Evolutionary conservation across 2,113 vertebrate genomes (phyloP), one percentile per base, ranked within the genome.

Genomic region (Lophius piscatorius): DNA sequence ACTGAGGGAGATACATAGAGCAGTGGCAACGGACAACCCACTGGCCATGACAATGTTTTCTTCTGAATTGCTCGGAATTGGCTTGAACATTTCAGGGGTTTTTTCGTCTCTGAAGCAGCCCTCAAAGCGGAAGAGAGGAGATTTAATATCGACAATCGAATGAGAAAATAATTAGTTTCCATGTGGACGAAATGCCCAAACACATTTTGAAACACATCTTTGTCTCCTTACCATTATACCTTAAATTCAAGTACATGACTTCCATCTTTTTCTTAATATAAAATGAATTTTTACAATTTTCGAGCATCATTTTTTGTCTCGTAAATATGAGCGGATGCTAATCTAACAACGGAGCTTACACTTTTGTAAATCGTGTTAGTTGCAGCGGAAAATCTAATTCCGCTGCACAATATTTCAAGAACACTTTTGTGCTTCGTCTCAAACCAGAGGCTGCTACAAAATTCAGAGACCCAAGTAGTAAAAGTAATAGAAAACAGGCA

Each of bases 1-100:
- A 63, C 70, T 76, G 63, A 29, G 55, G 36, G 18, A 50, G 60
- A 64, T 63, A 68, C 51, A 61, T 18, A 48, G n/a, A 31, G 44
- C 45, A 35, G 47, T 21, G 14, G 20, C 33, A 60, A 38, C 21
- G 58, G 49, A 54, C 58, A 51, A 28, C 47, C 41, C 59, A 29
- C 22, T 47, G 24, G 47, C 35, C 41, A 13, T 13, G 34, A 40
- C 36, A 47, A 13, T 16, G 23, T 42, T 11, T 21, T 47, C 36
- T 44, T 69, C 41, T 60, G 21, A 50, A 17, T 31, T 40, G 47
- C 52, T 58, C 34, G 23, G 35, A 61, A 51, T 57, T 28, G 0
- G 38, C 31, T 52, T 34, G 4, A 24, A 21, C 21, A 29, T 39
- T 35, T 28, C 46, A n/a, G n/a, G 3, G 17, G 11, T 11, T 23